Conservation (phyloP, 2,888 invertebrate genomes). For the Lasiommata megera region DNA sequence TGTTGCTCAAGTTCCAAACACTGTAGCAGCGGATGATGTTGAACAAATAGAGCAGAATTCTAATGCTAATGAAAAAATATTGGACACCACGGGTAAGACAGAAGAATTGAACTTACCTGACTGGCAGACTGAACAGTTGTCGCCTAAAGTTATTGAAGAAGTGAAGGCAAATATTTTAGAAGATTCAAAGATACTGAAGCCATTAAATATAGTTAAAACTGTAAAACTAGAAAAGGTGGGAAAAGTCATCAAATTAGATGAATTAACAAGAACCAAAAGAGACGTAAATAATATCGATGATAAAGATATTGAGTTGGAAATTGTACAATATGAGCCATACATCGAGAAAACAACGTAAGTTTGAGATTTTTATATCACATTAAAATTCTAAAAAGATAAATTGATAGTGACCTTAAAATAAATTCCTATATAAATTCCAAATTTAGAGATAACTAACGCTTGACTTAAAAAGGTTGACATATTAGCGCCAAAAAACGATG, state of each 20-base stretch:
- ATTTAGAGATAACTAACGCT: constrained; percentile 24
- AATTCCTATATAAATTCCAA: constrained; percentile 32
- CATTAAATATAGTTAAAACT: constrained; percentile 54
- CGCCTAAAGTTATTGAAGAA: constrained; percentile 53
- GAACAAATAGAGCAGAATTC: constrained; percentile 35
- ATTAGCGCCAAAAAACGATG: constrained; percentile 44
- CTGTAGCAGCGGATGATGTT: constrained; percentile 38
- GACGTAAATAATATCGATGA: constrained; percentile 12
- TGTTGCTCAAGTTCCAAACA: constrained; percentile 30
- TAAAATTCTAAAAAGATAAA: neutral
- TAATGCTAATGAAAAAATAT: constrained; percentile 27
- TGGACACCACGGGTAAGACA: constrained; percentile 21
- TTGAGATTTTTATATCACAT: constrained; percentile 13
- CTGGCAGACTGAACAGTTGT: constrained; percentile 62
- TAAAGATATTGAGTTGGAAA: constrained; percentile 11
- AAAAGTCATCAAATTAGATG: constrained; percentile 55
- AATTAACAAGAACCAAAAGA: constrained; percentile 48
- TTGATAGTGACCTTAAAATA: constrained; percentile 5
- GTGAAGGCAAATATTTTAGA: constrained; percentile 55
- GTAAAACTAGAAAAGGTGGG: constrained; percentile 60
- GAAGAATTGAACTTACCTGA: constrained; percentile 24
- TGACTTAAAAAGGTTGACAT: constrained; percentile 52
- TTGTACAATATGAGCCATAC: constrained; percentile 47
- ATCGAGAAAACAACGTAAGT: constrained; percentile 64
- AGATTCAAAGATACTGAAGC: constrained; percentile 46